Percentiles rank a stretch among this genome's conserved stretches.
Evolutionary conservation across 2,113 vertebrate species (phyloP).

Genomic region (Paradoxurus hermaphroditus): DNA sequence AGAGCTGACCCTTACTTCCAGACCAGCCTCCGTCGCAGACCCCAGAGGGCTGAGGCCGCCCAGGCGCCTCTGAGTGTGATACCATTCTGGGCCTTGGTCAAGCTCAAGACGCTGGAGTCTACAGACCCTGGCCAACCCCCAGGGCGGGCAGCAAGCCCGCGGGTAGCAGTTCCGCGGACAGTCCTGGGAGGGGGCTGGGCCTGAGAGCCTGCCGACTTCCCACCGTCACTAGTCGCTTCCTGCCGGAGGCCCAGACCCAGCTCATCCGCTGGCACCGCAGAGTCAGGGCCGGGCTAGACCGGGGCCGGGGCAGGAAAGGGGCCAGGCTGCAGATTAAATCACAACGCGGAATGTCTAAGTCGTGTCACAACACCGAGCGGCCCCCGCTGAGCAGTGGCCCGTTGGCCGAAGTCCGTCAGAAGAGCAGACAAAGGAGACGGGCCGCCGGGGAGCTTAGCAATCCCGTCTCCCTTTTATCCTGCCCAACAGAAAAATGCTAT

Average conservation of each 20-base stretch:
- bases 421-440: neutral
- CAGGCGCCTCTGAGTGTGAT: neutral
- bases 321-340: too few relatives aligned
- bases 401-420: neutral
- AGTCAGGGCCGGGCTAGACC: neutral
- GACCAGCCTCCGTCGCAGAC: neutral
- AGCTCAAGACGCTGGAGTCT: neutral
- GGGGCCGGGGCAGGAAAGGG: neutral
- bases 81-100: neutral
- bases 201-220: neutral
- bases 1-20: neutral
- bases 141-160: neutral
- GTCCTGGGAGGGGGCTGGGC: neutral
- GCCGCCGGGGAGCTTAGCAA: neutral
- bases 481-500: neutral
- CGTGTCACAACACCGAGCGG: neutral
- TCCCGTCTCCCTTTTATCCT: neutral
- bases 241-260: neutral
- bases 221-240: too few relatives aligned
- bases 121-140: rapidly evolving
- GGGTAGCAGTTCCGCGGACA: neutral
- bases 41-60: neutral
- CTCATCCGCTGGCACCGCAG: neutral
- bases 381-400: neutral
- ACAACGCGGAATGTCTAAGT: neutral